Evolutionary conservation across 2,888 invertebrate genomes (phyloP).

Genomic region (Trichacis sp.): DNA sequence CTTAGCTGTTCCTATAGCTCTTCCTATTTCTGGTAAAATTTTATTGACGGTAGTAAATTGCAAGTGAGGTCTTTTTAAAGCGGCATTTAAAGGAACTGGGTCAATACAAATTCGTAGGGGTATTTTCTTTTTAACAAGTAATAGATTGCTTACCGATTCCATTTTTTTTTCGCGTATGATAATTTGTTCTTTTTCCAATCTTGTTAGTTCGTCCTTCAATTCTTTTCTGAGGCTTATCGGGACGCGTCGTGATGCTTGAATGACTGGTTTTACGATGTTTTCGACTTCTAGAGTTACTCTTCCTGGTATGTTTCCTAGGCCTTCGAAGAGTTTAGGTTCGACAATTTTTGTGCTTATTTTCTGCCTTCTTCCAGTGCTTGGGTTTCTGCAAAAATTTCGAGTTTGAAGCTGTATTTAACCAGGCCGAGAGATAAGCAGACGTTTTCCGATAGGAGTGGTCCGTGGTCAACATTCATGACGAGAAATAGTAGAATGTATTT

Average conservation of each 20-base stretch:
- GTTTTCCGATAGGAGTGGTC: slow-evolving; percentile 10
- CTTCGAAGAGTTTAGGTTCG: no score
- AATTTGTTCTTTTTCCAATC: slow-evolving; percentile 9
- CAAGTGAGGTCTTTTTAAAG: slow-evolving; percentile 1
- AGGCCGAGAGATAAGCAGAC: slow-evolving; percentile 1
- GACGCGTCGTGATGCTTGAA: neutral
- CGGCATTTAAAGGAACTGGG: slow-evolving; percentile 5
- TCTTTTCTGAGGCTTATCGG: slow-evolving; percentile 8
- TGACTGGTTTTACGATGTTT: neutral
- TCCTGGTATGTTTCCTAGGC: slow-evolving; percentile 1
- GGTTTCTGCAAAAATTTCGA: no score
- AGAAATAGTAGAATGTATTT: neutral
- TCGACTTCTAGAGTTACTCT: neutral
- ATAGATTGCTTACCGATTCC: slow-evolving; percentile 8
- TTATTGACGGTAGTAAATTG: slow-evolving; percentile 10
- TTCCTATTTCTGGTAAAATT: slow-evolving; percentile 6
- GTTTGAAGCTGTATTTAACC: slow-evolving; percentile 14
- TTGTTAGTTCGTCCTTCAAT: slow-evolving; percentile 3
- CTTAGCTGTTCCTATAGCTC: no score
- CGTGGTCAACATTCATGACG: slow-evolving; percentile 8
- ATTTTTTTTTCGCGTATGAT: slow-evolving; percentile 1
- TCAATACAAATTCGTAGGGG: slow-evolving; percentile 9
- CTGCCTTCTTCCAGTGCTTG: no score
- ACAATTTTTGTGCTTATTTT: no score
- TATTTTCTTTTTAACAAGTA: slow-evolving; percentile 7